phyloP scores from a whole-genome alignment of 1,140 invertebrate genomes.

The Globodera rostochiensis region DNA sequence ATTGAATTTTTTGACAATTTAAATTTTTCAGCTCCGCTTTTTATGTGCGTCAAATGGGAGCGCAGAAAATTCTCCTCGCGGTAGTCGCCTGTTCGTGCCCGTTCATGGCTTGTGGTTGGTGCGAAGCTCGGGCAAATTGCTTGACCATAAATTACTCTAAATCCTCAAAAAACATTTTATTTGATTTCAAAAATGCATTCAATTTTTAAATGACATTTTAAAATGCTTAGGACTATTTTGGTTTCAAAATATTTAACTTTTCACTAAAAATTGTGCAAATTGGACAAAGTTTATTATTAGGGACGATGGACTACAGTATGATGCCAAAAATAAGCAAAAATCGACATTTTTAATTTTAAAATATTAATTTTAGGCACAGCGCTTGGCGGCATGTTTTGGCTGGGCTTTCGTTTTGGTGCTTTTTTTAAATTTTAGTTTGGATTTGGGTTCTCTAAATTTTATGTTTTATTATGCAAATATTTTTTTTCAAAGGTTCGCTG shows the following conservation, averaged over 20 bases:
- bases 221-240: too few species aligned
- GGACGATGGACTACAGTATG: too few species aligned
- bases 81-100: constrained; percentile 57
- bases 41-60: constrained; percentile 41
- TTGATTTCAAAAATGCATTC: too few species aligned
- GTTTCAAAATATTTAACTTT: too few species aligned
- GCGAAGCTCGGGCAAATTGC: background rate
- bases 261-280: too few species aligned
- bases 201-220: too few species aligned
- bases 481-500: constrained; percentile 35
- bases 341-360: too few species aligned
- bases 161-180: background rate
- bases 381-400: constrained; percentile 59
- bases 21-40: constrained; percentile 26
- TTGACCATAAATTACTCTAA: too few species aligned
- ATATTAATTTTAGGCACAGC: constrained; percentile 41
- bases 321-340: too few species aligned
- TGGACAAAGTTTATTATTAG: too few species aligned
- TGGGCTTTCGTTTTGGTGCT: constrained; percentile 52
- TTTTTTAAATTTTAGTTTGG: background rate
- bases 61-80: constrained; percentile 51
- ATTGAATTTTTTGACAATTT: background rate
- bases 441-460: background rate
- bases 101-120: constrained; percentile 58
- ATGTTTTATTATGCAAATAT: background rate